phyloP scores from a whole-genome alignment of 2,113 vertebrate species.

The Mustelus asterias region DNA sequence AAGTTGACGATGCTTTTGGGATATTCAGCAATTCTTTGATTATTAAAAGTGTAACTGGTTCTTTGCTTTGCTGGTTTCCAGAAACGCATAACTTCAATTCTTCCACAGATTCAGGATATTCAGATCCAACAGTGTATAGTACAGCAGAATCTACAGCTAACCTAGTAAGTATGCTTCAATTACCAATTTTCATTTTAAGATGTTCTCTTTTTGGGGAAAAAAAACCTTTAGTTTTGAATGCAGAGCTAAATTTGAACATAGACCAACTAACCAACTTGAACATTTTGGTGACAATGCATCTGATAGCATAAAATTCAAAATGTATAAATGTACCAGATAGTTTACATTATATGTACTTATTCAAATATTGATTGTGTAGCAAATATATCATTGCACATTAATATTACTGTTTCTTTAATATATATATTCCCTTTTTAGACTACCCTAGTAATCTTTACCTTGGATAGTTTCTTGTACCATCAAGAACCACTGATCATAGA shows the following conservation, averaged over 20 bases:
- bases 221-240: background rate
- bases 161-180: slow-evolving; percentile 61
- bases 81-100: background rate
- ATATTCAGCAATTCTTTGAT: background rate
- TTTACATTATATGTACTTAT: background rate
- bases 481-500: background rate
- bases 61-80: background rate
- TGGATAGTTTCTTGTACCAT: background rate
- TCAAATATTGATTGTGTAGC: background rate
- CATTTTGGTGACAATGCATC: background rate
- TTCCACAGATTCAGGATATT: slow-evolving; percentile 68
- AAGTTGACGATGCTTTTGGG: background rate
- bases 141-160: slow-evolving; percentile 64
- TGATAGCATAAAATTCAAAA: background rate
- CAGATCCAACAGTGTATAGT: slow-evolving; percentile 61
- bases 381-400: background rate
- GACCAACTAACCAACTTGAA: background rate
- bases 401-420: background rate
- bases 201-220: background rate
- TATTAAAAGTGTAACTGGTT: background rate
- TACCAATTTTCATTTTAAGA: background rate
- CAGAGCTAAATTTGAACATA: background rate
- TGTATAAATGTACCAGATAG: background rate
- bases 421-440: background rate
- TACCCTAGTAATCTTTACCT: background rate